Evolutionary conservation across 1,140 invertebrate genomes (phyloP), one percentile per base, ranked within the genome.

Genomic region (Magallana angulata): DNA sequence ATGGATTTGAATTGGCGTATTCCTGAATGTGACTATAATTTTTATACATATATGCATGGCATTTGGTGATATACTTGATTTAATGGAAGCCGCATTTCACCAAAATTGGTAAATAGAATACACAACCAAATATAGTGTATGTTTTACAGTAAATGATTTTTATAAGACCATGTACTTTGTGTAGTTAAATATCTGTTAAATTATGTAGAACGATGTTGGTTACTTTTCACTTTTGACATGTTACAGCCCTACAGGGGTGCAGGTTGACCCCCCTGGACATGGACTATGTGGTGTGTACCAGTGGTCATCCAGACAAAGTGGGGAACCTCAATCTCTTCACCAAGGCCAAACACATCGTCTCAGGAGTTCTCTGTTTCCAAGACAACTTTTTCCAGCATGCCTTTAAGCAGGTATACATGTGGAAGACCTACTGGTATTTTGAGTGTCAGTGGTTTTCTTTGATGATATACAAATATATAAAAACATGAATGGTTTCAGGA

Each of bases 311-410:
- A 0, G 98, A 99, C 95, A 98, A 99, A 92, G 97, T 97, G 89
- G 98, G 98, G 82, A 99, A 99, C 94, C 98, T 98, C 92, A 98
- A 99, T 95, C 96, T 99, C 64, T 99, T 99, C 94, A 92, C 96
- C 16, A 96, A 97, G 82, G 98, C 98, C 9, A 96, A 96, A 89
- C 98, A 98, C 92, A 97, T 99, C 91, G 97, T 99, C 30, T 98
- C 98, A 2, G 96, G 96, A 85, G 97, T 96, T 91, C 96, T 98
- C 58, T 92, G 91, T 81, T 84, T 88, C 7, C 84, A 90, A 24
- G 92, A 92, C 57, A 86, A 90, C 57, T 93, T 92, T 83, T 62
- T 90, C n/a, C 30, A 90, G 64, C 93, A 93, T 89, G 90, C 90
- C 24, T 93, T 93, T 88, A 83, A 89, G n/a, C 84, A 92, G 91